phyloP scores from a whole-genome alignment of 2,797 vertebrate species.

The Epinephelus malabaricus region DNA sequence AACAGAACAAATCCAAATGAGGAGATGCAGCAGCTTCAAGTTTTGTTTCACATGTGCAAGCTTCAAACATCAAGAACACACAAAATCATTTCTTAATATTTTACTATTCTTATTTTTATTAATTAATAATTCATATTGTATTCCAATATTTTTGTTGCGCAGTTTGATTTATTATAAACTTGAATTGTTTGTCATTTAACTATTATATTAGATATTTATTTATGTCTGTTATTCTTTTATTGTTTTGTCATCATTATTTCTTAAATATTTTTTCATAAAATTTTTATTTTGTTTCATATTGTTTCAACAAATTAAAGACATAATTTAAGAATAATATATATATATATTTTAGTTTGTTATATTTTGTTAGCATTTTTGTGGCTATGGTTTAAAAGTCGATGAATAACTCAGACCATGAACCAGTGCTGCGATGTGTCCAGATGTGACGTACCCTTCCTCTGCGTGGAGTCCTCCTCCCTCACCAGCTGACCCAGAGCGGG shows the following conservation, averaged over 20 bases:
- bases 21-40: not conserved
- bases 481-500: conserved; percentile 81
- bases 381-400: no score
- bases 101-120: not conserved
- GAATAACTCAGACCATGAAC: not conserved
- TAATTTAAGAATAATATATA: not conserved
- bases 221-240: no score
- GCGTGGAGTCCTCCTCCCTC: conserved; percentile 65
- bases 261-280: no score
- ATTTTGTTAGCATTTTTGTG: no score
- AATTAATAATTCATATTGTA: not conserved
- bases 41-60: not conserved
- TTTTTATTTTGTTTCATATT: no score
- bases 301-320: not conserved
- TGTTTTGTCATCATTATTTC: no score
- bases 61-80: not conserved
- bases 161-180: no score
- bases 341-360: not conserved
- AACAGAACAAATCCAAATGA: not conserved
- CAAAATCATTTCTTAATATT: not conserved
- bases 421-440: not conserved
- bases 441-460: conserved; percentile 73
- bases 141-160: no score
- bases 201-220: no score
- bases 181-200: no score